Base-by-base conservation (phyloP, 1,140 invertebrate species). In the Acromyrmex charruanus region DNA sequence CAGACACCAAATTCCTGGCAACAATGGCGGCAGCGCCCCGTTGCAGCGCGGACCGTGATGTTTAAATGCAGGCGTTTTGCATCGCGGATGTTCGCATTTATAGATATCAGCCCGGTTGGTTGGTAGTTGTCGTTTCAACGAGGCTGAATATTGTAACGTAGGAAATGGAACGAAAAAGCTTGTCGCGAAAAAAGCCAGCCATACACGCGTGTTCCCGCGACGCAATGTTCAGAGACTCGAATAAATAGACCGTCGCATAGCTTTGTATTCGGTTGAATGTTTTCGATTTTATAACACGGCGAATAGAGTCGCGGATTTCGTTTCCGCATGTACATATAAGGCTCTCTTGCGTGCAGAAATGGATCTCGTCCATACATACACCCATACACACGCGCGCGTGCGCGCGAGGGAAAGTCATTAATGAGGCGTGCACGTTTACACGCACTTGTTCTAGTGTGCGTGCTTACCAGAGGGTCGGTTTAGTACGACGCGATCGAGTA, bases 401-500 rank as follows among this genome's bases (percentile, higher is more conserved):
- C 65, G 65, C 39, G 39, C 66, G 21, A 25, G n/a, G 4, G 21
- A 25, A 18, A 25, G 39, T 59, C 68, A 84, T 85, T 85, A 79
- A 68, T 61, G 77, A 84, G 58, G 84, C 58, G 53, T 63, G 88
- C 72, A 63, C 69, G 51, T 74, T 74, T 49, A 81, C 39, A 66
- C 72, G 68, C 49, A 61, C 75, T 77, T 39, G 89, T 53, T 49
- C 65, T 61, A 16, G 74, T 65, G 44, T 79, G 89, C 65, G 77
- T 77, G 77, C 58, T 49, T 53, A 49, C 53, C n/a, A 51, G 85
- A 88, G 80, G 86, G 61, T 84, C 44, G 84, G 77, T 81, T 84
- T 85, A 88, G 86, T 85, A 77, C 80, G 89, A 92, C 88, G 91
- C 89, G 91, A 93, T 93, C 87, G 90, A 93, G 91, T 93, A 92